Percentiles rank a stretch among this genome's conserved stretches.
Evolutionary conservation across 2,888 invertebrate species (phyloP).

Genomic region (Cheilosia pagana): DNA sequence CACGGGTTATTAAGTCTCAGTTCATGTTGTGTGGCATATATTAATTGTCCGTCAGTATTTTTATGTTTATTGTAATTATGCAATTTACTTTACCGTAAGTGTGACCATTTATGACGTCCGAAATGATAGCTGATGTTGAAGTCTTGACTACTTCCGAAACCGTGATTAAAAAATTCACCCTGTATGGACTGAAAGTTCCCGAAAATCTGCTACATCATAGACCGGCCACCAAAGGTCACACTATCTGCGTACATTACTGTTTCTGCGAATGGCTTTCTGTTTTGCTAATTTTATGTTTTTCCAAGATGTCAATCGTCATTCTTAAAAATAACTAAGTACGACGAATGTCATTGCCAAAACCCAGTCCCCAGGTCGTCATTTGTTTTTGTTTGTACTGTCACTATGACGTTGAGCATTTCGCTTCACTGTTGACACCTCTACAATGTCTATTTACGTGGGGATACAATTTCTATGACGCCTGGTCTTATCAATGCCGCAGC

Average conservation of each 20-base stretch:
- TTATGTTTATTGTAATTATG: not conserved
- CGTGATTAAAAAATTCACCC: not conserved
- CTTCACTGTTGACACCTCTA: not conserved
- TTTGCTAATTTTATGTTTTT: not conserved
- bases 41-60: not conserved
- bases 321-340: not conserved
- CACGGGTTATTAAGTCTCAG: not conserved
- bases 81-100: not conserved
- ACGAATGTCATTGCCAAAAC: conserved; percentile 15
- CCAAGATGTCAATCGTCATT: not conserved
- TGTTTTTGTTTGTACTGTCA: conserved; percentile 15
- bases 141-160: not conserved
- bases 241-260: not conserved
- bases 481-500: not conserved
- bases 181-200: not conserved
- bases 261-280: not conserved
- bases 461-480: not conserved
- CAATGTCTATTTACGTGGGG: too few species aligned
- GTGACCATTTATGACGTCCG: not conserved
- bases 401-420: not conserved
- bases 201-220: too few species aligned
- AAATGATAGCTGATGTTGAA: not conserved
- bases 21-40: not conserved
- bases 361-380: not conserved
- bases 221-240: not conserved